Base-by-base conservation (phyloP, 2,888 invertebrate genomes). In the Andricus quercusramuli region DNA sequence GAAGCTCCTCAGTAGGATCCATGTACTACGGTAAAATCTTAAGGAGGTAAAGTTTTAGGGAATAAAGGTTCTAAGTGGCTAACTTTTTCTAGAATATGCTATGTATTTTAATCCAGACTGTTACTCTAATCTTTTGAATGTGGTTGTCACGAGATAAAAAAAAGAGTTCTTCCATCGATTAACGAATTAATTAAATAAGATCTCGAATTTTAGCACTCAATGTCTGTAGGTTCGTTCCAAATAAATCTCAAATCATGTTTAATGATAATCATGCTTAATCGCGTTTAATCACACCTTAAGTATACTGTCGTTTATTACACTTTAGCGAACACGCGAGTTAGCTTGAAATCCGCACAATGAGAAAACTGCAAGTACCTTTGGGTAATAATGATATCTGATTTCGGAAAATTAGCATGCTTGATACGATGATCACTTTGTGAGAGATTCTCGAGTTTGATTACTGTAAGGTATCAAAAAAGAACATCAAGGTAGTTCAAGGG, bases 381-480 rank as follows among this genome's bases (percentile, higher is more conserved):
- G 29, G 64, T 64, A 47, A 47, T 29, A 32, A 13, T 56, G 29
- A 51, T 44, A 25, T 70, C 29, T 20, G 44, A 70, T 70, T 47
- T 70, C 29, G 64, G 29, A 29, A 64, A 44, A 13, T 70, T 15
- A 32, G n/a, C 56, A 56, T 74, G 56, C 56, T 74, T 74, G 17
- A 22, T 29, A 51, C 29, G 20, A 74, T 29, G 47, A 56, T 74
- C 70, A 29, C 70, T 74, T 56, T 74, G 51, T 8, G 29, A 74
- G 51, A 47, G 47, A 47, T 29, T 44, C 29, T 70, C 20, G 29
- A 64, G 64, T 25, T 64, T 64, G 29, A 64, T 74, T 74, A 56
- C 74, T 74, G 74, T 74, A 74, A 74, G 74, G 74, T 74, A 74
- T 56, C n/a, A 56, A 56, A 70, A 47, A 47, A 74, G 74, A 74